Base-by-base conservation (phyloP, 1,140 invertebrate species). In the Eciton burchellii region DNA sequence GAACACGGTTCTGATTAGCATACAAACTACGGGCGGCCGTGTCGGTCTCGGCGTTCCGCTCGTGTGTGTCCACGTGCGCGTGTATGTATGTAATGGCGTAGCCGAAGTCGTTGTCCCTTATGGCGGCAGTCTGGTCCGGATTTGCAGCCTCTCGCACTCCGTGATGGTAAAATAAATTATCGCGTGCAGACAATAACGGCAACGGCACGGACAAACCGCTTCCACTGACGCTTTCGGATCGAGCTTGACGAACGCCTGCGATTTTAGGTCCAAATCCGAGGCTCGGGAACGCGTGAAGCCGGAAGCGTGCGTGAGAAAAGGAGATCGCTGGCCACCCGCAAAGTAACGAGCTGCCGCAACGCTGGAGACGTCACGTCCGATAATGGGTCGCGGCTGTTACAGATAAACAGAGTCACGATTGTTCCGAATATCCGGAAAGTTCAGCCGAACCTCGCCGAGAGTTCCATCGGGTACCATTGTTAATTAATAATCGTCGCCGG, bases 1-100 rank as follows among this genome's bases (percentile, higher is more conserved):
- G 86, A 89, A 90, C 88, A 90, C 76, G 90, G 79, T 57, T 89
- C 88, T 90, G 90, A 90, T 90, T 90, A 90, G 90, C 90, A 90
- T 90, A 90, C 88, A 90, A 90, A 90, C 90, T 90, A 90, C 84
- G 86, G 81, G 82, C 62, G 83, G 59, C 60, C 90, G 84, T 90
- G 90, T 90, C 84, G 83, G 84, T 82, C 85, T 83, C 59, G 66
- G 76, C 82, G 79, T 87, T 85, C 72, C 65, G 71, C 63, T 60
- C 43, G 74, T 81, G 54, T 70, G n/a, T n/a, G n/a, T n/a, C n/a
- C n/a, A n/a, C n/a, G n/a, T n/a, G n/a, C n/a, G n/a, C n/a, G n/a
- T n/a, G 60, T n/a, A 35, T 35, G 35, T 35, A 52, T n/a, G 35
- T 45, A 66, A 26, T 54, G 19, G 5, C 54, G 29, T 54, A 59